Base-by-base conservation (phyloP, 2,113 vertebrate genomes). In the Mus pahari region DNA sequence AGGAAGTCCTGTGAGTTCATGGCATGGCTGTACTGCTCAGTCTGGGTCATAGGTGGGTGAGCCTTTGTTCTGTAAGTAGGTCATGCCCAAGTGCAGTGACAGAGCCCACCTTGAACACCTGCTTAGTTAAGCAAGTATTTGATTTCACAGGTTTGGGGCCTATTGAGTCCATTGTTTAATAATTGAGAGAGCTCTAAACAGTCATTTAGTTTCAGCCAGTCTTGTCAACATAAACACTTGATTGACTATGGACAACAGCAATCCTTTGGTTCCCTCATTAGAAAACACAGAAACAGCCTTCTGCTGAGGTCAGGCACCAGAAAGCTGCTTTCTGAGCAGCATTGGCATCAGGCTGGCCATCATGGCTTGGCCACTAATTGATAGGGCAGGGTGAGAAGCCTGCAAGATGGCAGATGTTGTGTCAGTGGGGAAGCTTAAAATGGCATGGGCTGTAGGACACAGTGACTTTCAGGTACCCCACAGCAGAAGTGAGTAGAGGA, bases 261-360 rank as follows among this genome's bases (percentile, higher is more conserved):
- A 2, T 60, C 0, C 58, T 68, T 62, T 82, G 24, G 19, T 75
- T 79, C 42, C 55, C 78, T 90, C 5, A 9, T 92, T 95, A 78
- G 95, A 92, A 89, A 93, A 70, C 55, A 62, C 92, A 64, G 74
- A 82, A 84, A 89, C 82, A 77, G 36, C 26, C 70, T 71, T 42
- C 45, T 42, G 16, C 36, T 17, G 70, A 91, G 86, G 70, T 86
- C 66, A 93, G 93, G 93, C 24, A 33, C 22, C 77, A 89, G 73
- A 77, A 2, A 31, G 2, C 48, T 71, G 60, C 71, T 74, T 77
- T 60, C 66, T 17, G 16, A 53, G 53, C 42, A 58, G 53, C 28
- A 33, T 93, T 2, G 5, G 82, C 55, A 5, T 86, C 60, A 86
- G 24, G 31, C n/a, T 68, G 90, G 60, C 82, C n/a, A 1, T 62